Evolutionary conservation across 2,888 invertebrate species (phyloP), one percentile per base, ranked within the genome.

Genomic region (Oeneis ivallda): DNA sequence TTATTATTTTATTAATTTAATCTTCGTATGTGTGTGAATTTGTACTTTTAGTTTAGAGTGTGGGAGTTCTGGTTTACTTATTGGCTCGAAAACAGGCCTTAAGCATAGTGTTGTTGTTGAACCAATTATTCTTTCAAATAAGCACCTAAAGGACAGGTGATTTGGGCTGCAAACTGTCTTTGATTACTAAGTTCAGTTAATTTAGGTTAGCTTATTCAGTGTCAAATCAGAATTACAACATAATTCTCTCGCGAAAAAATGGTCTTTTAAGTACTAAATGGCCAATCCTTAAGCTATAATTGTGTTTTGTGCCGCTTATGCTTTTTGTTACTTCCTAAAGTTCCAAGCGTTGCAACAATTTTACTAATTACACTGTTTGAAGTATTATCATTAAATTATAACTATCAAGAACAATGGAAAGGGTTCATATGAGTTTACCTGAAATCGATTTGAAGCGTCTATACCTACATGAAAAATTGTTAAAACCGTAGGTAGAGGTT

Each of bases 271-370:
- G 10, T 9, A 1, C 2, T 13, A 19, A 19, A 11, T 50, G 47
- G 9, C 47, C 47, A 3, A 47, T 1, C 9, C 10, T 26, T 26
- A 13, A 4, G 49, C 26, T 43, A 17, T 57, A 43, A n/a, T 19
- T 57, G 41, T 41, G n/a, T 34, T 34, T 15, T 32, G 13, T 58
- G 26, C n/a, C 4, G 43, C 43, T 45, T 43, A 45, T 7, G 9
- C 19, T 26, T 15, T 61, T 61, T 61, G 61, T 19, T 52, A 41
- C 47, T 49, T 60, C 39, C 1, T 41, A 17, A 52, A 61, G 45
- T 15, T 58, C 10, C 8, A 3, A 15, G 10, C 26, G 45, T 58
- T 47, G 15, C 45, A 11, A 45, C 15, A 43, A 45, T 17, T 43
- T 45, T 10, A 17, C 15, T 26, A 54, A 39, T 19, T 5, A 10